A percentile compares a stretch with the other conserved stretches of the same genome.
These are phyloP conservation scores for Vipera latastei DNA, from an alignment of 2,797 vertebrate genomes.

Conservation along the genomic window DNA sequence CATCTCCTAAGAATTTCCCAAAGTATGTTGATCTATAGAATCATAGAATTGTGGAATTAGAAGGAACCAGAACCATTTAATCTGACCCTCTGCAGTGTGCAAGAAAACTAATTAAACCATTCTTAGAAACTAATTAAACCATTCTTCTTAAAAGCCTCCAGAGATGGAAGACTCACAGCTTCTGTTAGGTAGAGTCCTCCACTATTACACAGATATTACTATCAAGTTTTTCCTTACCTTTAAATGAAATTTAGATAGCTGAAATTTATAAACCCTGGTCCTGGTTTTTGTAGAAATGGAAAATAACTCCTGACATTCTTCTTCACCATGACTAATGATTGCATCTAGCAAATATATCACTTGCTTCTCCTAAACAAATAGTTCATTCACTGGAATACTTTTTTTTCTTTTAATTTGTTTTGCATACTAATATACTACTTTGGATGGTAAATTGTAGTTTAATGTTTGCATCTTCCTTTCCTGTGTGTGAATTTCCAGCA, in stretches of 20 bases:
- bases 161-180: not conserved
- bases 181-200: not conserved
- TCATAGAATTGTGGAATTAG: not conserved
- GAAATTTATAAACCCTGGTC: not conserved
- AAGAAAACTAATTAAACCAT: not conserved
- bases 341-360: not conserved
- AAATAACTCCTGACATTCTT: not conserved
- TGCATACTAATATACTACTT: not conserved
- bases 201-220: not conserved
- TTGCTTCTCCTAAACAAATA: not conserved
- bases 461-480: not conserved
- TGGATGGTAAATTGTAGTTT: not conserved
- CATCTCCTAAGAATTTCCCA: not conserved
- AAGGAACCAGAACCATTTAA: not conserved
- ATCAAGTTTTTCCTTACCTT: not conserved
- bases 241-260: not conserved
- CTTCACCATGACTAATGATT: not conserved
- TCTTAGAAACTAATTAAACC: not conserved
- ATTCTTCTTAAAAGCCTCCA: not conserved
- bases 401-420: not conserved
- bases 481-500: not conserved
- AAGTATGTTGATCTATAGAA: not conserved
- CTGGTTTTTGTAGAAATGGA: not conserved
- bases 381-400: not conserved
- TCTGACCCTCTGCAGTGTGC: not conserved